Base-by-base conservation (phyloP, 2,888 invertebrate species). In the Campaea margaritaria region DNA sequence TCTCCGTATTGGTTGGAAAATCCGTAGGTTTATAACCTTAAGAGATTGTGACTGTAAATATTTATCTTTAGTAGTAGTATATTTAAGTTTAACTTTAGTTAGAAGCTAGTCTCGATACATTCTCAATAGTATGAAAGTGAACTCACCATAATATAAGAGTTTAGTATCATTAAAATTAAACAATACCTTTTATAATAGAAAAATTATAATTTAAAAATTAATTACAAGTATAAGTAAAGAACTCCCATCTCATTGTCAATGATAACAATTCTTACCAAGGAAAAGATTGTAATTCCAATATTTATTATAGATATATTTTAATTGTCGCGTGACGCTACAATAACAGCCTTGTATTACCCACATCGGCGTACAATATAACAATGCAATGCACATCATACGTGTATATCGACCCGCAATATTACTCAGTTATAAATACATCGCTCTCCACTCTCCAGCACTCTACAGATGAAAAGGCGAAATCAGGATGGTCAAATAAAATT, bases 131-230 rank as follows among this genome's bases (percentile, higher is more conserved):
- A 34, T 39, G 36, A 13, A 50, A 54, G 62, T 21, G 1, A 64
- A 77, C 86, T 83, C 73, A 83, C 84, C 83, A 65, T 21, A 4
- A 3, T 36, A 49, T 3, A 2, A 2, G 39, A 39, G 12, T 52
- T 58, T 56, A 62, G 65, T 72, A 53, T 54, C 39, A 11, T n/a
- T 51, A 69, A 81, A 82, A 79, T 78, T 70, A 82, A 87, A 86
- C 80, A 79, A 81, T 79, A 67, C 68, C 53, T 72, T 76, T 78
- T 90, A 87, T 80, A 91, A 90, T 91, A 91, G 86, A 91, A 92
- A 91, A 91, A 91, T 89, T 92, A 92, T 92, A 92, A 91, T 92
- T 91, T 91, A 91, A 91, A 61, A 90, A 92, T 88, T 89, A 91
- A 91, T 91, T 92, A 91, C 89, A 90, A 84, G 81, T 89, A 88